Base-by-base conservation (phyloP, 2,113 vertebrate genomes). In the Microtus oregoni region DNA sequence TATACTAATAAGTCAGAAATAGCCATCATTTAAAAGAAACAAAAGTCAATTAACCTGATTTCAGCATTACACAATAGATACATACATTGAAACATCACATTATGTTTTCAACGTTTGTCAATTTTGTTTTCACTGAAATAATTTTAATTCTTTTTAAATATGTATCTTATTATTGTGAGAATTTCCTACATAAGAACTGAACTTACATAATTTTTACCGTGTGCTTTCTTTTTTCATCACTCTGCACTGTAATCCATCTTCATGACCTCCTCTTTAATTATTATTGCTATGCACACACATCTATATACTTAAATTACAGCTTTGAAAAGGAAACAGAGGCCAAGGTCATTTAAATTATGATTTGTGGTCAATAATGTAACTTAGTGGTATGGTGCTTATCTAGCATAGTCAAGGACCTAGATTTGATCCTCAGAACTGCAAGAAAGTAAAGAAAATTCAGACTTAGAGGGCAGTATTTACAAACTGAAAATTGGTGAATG, bases 1-100 rank as follows among this genome's bases (percentile, higher is more conserved):
- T 61, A 94, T 81, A 92, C 8, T 76, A 17, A 10, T 50, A 81
- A 90, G 44, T 13, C 22, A 86, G 78, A 92, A 97, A n/a, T 67
- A 7, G 77, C 24, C 28, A 83, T 67, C 65, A 83, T 26, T 26
- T 32, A 19, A 70, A 70, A 78, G 3, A n/a, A 94, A 67, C 7
- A 41, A 67, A 90, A 47, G 15, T 0, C 4, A 28, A 5, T 86
- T 38, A 52, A 86, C 26, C 6, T 55, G 26, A 67, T 52, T 78
- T 68, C 28, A 87, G 9, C 5, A 68, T 44, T 44, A 19, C 13
- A 68, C 8, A 55, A 38, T 75, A 92, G 15, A 70, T 35, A 52
- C 3, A 68, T 41, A 14, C 52, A 77, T 5, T 41, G 7, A 76
- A 86, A 65, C 4, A 20, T n/a, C 4, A 76, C 11, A 55, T 52